Conservation (phyloP, 1,140 invertebrate genomes). For the Rhagoletis zephyria region DNA sequence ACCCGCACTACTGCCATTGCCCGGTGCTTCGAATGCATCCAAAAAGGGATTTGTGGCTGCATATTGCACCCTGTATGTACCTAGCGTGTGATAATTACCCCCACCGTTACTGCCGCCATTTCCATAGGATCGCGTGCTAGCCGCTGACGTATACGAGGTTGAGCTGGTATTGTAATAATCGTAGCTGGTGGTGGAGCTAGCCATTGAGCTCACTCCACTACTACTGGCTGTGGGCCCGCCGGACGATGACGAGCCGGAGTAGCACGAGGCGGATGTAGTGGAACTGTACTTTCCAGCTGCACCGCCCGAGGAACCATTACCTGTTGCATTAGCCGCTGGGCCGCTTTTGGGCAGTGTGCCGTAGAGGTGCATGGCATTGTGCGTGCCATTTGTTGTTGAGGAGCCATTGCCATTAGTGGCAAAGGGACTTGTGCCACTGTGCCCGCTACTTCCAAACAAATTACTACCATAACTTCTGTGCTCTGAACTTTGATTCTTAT, state of each 20-base stretch:
- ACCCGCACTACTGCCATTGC: slow-evolving; percentile 57
- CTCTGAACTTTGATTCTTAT: slow-evolving; percentile 62
- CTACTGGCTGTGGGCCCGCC: slow-evolving; percentile 67
- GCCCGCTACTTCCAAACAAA: slow-evolving; percentile 54
- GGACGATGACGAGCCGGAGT: slow-evolving; percentile 38
- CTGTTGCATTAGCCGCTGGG: slow-evolving; percentile 33
- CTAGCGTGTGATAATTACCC: slow-evolving; percentile 71
- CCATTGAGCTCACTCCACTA: slow-evolving; percentile 71
- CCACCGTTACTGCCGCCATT: slow-evolving; percentile 59
- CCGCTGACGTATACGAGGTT: slow-evolving; percentile 27
- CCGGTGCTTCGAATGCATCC: slow-evolving; percentile 66
- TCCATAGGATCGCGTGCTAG: slow-evolving; percentile 63
- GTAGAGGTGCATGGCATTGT: slow-evolving; percentile 70
- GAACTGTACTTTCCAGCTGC: slow-evolving; percentile 59
- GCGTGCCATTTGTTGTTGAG: slow-evolving; percentile 57
- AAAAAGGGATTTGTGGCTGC: slow-evolving; percentile 73
- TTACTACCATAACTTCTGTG: slow-evolving; percentile 57
- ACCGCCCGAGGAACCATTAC: slow-evolving; percentile 57
- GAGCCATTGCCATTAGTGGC: slow-evolving; percentile 60
- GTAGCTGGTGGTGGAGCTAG: slow-evolving; percentile 71
- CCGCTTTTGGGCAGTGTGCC: slow-evolving; percentile 71
- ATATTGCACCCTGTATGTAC: slow-evolving; percentile 71
- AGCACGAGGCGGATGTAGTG: slow-evolving; percentile 62
- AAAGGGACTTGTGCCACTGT: slow-evolving; percentile 61
- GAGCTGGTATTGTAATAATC: slow-evolving; percentile 65